Evolutionary conservation across 2,797 vertebrate genomes (phyloP).

Genomic region (Ceryle rudis): DNA sequence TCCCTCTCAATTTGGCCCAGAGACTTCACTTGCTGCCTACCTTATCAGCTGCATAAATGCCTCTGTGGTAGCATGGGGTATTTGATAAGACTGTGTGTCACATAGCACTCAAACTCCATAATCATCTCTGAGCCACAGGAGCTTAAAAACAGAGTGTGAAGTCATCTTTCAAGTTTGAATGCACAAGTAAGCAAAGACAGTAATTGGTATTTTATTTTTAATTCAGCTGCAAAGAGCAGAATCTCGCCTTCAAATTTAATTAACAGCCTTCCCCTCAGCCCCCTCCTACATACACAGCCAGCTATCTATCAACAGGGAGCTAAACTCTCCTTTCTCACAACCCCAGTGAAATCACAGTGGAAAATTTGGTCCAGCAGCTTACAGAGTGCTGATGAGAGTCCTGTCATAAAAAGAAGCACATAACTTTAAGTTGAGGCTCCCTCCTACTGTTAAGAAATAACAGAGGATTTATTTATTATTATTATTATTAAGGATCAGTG

Average conservation of each 20-base stretch:
- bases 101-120: constrained; percentile 70
- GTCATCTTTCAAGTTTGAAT: constrained; percentile 80
- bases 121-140: constrained; percentile 74
- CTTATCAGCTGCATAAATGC: constrained; percentile 56
- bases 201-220: constrained; percentile 82
- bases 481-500: not conserved
- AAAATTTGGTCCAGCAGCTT: constrained; percentile 32
- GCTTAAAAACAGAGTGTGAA: constrained; percentile 77
- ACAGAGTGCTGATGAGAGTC: constrained; percentile 7
- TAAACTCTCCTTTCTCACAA: constrained; percentile 45
- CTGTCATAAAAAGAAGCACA: not conserved
- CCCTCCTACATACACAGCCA: constrained; percentile 59
- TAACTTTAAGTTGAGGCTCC: constrained; percentile 1
- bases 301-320: constrained; percentile 65
- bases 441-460: not conserved
- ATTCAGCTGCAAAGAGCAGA: constrained; percentile 78
- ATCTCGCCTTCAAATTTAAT: constrained; percentile 80
- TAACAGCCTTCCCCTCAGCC: constrained; percentile 68
- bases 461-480: not conserved
- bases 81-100: constrained; percentile 69
- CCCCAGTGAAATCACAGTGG: not conserved
- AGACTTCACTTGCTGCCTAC: constrained; percentile 40
- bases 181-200: constrained; percentile 79
- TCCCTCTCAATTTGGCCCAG: constrained; percentile 34
- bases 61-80: constrained; percentile 53